Evolutionary conservation across 2,888 invertebrate species (phyloP), one percentile per base, ranked within the genome.

Genomic region (Phania funesta): DNA sequence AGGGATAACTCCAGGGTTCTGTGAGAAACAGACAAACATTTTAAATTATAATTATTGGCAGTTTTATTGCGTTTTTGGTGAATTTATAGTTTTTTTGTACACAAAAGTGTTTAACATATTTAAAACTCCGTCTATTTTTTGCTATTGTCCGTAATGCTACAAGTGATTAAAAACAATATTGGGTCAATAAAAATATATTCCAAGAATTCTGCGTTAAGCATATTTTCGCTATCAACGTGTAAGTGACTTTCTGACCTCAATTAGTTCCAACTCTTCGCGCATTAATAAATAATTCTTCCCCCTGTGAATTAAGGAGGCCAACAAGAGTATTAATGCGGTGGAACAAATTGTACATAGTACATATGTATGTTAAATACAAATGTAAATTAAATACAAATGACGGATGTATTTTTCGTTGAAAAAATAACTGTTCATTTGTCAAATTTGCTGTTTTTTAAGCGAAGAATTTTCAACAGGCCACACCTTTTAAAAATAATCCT

Each of bases 341-440:
- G n/a, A n/a, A n/a, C n/a, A n/a, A 5, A 26, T 26, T 26, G 2
- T 32, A n/a, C 35, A 38, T 13, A 38, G 8, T 32, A 32, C n/a
- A 4, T 11, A 13, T 11, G n/a, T 1, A n/a, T 11, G 0, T n/a
- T 38, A 18, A 11, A 2, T 7, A 60, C 11, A 35, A 20, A 16
- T 9, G n/a, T 13, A 20, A 20, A 18, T 29, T 18, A 32, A 48
- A n/a, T n/a, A n/a, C 13, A 41, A 44, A 50, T 64, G 70, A 65
- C 46, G 46, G 13, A 60, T 22, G 24, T 6, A 16, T n/a, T 68
- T 35, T 22, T 5, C 5, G 16, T 41, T 24, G 32, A 18, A 0
- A 50, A 16, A 58, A 62, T 35, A 44, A 1, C 67, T 48, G 67
- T 62, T 81, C 62, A 73, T 80, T 65, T 80, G 71, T 71, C 24